Evolutionary conservation across 1,140 invertebrate species (phyloP), one percentile per base, ranked within the genome.

Genomic region (Saccostrea cuccullata): DNA sequence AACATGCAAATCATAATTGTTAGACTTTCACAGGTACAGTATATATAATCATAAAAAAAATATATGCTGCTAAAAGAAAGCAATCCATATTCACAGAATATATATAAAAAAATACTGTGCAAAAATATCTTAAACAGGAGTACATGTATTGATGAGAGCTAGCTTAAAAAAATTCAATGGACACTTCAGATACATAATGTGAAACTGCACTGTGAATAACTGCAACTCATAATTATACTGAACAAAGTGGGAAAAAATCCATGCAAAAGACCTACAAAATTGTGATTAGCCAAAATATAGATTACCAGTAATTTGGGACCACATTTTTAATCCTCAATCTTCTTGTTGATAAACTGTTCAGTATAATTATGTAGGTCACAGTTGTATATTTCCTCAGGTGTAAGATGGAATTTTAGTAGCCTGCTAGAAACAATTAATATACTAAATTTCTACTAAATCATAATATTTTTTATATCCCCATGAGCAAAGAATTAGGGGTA

Each of bases 291-390:
- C 23, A 67, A 30, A 15, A 77, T 12, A 17, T 36, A 20, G 15
- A 77, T 77, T 77, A 77, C 70, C 70, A 77, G 70, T 77, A 2
- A 77, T 36, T 30, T 77, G 70, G 70, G 70, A 77, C 70, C 70
- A 77, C 70, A 77, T 77, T 36, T 36, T 77, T 64, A 20, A 64
- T 64, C n/a, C 15, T n/a, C 47, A 47, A 64, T 26, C 15, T 36
- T 4, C 70, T 26, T 77, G 70, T 15, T 8, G 70, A 15, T 77
- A 77, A 77, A 26, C 30, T 77, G 70, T 77, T 77, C 70, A 77
- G 70, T 77, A 77, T 77, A 77, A 77, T 77, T 77, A 77, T 77
- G 70, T 26, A 77, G 26, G 23, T 77, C 70, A 77, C 26, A 77
- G 70, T 30, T 13, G 15, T 13, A 26, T 36, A 77, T 47, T 47